Evolutionary conservation across 1,140 invertebrate genomes (phyloP).

Genomic region (Eriosoma lanigerum): DNA sequence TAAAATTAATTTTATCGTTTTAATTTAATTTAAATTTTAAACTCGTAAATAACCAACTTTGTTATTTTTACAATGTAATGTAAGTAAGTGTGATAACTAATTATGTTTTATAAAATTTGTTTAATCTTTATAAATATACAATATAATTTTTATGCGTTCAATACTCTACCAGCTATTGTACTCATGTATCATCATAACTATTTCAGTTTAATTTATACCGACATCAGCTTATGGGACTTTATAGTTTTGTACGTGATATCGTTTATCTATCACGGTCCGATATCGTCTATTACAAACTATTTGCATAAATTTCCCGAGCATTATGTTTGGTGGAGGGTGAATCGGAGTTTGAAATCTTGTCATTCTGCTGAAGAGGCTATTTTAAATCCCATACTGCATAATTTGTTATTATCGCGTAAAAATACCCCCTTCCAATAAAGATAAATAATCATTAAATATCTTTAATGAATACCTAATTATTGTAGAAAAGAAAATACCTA

Average conservation of each 20-base stretch:
- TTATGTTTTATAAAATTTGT: too few species aligned
- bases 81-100: too few species aligned
- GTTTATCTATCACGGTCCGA: background rate
- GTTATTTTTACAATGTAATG: too few species aligned
- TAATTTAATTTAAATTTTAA: too few species aligned
- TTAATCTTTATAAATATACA: too few species aligned
- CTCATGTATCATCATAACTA: background rate
- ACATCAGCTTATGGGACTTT: background rate
- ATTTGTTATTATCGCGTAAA: background rate
- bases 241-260: slow-evolving; percentile 26
- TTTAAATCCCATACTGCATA: slow-evolving; percentile 5
- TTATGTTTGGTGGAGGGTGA: background rate
- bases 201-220: background rate
- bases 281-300: slow-evolving; percentile 21
- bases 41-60: too few species aligned
- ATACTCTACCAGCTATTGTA: too few species aligned
- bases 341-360: background rate
- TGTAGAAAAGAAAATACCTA: too few species aligned
- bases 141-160: too few species aligned
- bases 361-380: background rate
- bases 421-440: background rate
- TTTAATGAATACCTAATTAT: too few species aligned
- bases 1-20: too few species aligned
- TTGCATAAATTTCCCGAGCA: slow-evolving; percentile 21
- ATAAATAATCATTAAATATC: too few species aligned